Evolutionary conservation across 2,797 vertebrate genomes (phyloP).

Genomic region (Heliangelus exortis): DNA sequence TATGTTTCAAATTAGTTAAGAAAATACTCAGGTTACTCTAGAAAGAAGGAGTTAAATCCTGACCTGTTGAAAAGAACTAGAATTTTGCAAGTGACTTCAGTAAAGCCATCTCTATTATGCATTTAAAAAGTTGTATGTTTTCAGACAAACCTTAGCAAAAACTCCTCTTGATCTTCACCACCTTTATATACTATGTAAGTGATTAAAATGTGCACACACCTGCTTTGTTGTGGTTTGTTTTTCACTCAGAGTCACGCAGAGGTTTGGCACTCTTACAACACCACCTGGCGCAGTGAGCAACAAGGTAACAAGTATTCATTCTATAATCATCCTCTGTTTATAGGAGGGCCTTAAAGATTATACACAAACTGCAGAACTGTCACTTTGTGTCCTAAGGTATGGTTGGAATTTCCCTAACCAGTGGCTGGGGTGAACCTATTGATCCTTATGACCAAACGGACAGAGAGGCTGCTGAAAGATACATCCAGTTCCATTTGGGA

Average conservation of each 20-base stretch:
- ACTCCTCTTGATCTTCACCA: not conserved
- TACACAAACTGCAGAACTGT: not conserved
- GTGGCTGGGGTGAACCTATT: conserved; percentile 91
- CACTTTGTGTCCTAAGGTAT: conserved; percentile 78
- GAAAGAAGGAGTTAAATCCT: not conserved
- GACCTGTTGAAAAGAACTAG: not conserved
- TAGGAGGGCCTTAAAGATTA: not conserved
- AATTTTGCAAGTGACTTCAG: not conserved
- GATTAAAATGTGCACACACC: fast-evolving
- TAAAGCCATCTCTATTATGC: not conserved
- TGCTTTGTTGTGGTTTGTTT: not conserved
- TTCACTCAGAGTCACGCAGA: conserved; percentile 86
- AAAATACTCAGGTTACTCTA: not conserved
- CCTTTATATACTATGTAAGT: not conserved
- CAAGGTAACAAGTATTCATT: conserved; percentile 78
- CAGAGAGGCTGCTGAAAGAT: conserved; percentile 91
- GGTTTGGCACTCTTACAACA: conserved; percentile 91
- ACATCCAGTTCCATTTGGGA: conserved; percentile 92
- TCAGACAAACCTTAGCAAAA: not conserved
- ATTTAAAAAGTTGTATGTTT: not conserved
- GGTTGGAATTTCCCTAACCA: conserved; percentile 91
- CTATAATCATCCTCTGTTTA: not conserved
- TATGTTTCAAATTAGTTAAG: not conserved
- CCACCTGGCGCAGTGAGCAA: conserved; percentile 86
- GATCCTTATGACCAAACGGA: conserved; percentile 88